These are phyloP conservation scores for Poecilus cupreus DNA, from an alignment of 2,888 invertebrate genomes.

Conservation along the genomic window DNA sequence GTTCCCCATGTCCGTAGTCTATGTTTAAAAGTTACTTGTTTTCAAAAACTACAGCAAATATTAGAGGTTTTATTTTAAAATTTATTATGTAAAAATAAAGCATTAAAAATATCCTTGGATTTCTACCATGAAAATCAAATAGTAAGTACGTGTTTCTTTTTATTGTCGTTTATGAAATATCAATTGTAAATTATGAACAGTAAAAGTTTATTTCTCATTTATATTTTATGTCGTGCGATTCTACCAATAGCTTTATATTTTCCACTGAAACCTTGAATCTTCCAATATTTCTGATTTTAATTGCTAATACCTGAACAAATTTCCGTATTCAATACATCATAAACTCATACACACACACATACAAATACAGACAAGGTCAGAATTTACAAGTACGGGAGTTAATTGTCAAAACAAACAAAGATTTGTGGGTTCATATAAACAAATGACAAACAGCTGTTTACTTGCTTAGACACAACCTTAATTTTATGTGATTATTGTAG, in stretches of 20 bases:
- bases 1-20: no score
- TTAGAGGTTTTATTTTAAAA: no score
- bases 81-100: no score
- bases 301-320: background rate
- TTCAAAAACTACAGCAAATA: no score
- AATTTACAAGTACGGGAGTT: slow-evolving; percentile 14
- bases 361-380: slow-evolving; percentile 4
- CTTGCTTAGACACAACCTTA: no score
- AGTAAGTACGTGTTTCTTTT: no score
- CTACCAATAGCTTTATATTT: background rate
- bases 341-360: background rate
- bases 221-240: background rate
- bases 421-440: background rate
- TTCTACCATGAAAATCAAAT: no score
- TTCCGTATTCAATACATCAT: background rate
- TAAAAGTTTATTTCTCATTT: background rate
- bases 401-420: slow-evolving; percentile 48
- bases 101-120: background rate
- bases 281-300: background rate
- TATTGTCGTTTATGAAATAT: background rate
- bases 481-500: no score
- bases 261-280: background rate
- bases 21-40: no score
- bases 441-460: background rate
- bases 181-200: background rate